Base-by-base conservation (phyloP, 2,113 vertebrate genomes). In the Nycticebus coucang region DNA sequence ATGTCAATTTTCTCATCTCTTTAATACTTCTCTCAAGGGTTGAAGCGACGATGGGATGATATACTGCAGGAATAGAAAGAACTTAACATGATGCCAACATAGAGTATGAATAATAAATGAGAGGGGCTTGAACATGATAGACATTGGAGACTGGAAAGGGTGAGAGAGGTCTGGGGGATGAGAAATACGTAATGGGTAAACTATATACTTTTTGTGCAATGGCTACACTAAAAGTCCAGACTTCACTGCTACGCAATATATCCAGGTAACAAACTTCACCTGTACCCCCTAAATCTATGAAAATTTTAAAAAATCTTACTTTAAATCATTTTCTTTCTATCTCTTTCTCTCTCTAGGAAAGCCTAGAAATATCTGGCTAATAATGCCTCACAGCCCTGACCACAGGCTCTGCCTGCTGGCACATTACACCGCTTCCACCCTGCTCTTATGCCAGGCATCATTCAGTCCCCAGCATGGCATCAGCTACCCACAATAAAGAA, bases 311-410 rank as follows among this genome's bases (percentile, higher is more conserved):
- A 64, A 28, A 28, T 64, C 24, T 64, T 64, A 28, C 28, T 64
- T 95, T 53, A 93, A 97, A 87, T n/a, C 19, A 64, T 26, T 79
- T 96, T 92, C 35, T 68, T 91, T 91, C 33, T 71, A 50, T 80
- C 91, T 77, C 24, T 92, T 57, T 85, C 68, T 77, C 94, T 96
- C 17, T 94, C 95, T 97, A 96, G 87, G 79, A 96, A 97, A 97
- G 37, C 33, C 87, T 96, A 30, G 94, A 94, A 96, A 83, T 28
- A 92, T 97, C 62, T 75, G 94, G 88, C 79, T 96, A 87, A 95
- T 90, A 92, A 93, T 92, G 59, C 89, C 55, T 97, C 90, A 93
- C 26, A 93, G 66, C 45, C 5, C 0, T 95, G 92, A 93, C 88
- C 90, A 81, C 80, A 87, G 91, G 35, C 79, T 95, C 81, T 78